Evolutionary conservation across 2,113 vertebrate genomes (phyloP), one percentile per base, ranked within the genome.

Genomic region (Ailurus styani): DNA sequence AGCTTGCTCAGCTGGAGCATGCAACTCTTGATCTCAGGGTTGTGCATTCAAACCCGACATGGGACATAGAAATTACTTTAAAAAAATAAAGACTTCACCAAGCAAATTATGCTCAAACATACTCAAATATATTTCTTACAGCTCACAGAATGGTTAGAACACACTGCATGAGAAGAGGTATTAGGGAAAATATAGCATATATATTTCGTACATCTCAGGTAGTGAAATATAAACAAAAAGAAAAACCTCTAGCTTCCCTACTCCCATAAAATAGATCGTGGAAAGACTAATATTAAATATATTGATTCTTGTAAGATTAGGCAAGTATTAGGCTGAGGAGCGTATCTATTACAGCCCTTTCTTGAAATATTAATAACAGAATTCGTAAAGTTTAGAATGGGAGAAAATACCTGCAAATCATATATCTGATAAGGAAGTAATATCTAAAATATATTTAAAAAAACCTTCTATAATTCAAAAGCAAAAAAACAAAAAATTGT

Each of bases 71-170:
- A 40, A 73, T 42, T 73, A 73, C 70, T 73, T 14, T n/a, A 68
- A 68, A 64, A n/a, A 18, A 68, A 66, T 20, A 68, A 89, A 86
- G 55, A 87, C 37, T 90, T 95, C 54, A 81, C 54, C 88, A 72
- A 96, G 52, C 60, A 97, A 97, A 95, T 52, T 66, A 78, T 64
- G 13, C 52, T 87, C 42, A 83, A 87, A 86, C 88, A 72, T 47
- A 84, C n/a, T 83, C n/a, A 95, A 90, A 90, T 55, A 83, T 72
- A 42, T 40, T 93, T 95, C 91, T 93, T 93, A 88, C 8, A 96
- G 29, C 7, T 85, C 47, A 87, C 47, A 40, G 86, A 84, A 83
- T 73, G 52, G 95, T 88, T 47, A 93, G 17, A 77, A 93, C 29
- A 37, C 42, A 62, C 45, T 45, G 68, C 50, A 84, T 60, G 34